These are phyloP conservation scores for Drosophila birchii DNA, from an alignment of 2,888 invertebrate species.

Conservation along the genomic window DNA sequence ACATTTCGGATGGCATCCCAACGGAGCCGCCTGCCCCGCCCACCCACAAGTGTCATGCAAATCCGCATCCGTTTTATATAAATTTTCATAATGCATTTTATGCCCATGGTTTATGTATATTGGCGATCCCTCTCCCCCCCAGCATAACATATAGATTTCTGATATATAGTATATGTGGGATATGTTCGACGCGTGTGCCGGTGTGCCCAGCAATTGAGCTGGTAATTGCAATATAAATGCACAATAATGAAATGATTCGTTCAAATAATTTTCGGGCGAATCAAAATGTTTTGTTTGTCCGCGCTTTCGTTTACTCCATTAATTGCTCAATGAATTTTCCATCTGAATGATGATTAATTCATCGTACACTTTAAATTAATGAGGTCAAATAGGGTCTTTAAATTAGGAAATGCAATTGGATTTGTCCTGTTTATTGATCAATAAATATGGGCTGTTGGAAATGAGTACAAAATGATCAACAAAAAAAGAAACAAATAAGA, in stretches of 20 bases:
- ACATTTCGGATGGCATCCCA: constrained; percentile 28
- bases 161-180: background rate
- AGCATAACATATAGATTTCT: constrained; percentile 37
- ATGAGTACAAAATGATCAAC: background rate
- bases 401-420: constrained; percentile 15
- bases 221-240: constrained; percentile 50
- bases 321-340: constrained; percentile 46
- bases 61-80: constrained; percentile 51
- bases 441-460: background rate
- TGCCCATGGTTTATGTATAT: constrained; percentile 56
- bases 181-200: background rate
- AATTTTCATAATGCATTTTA: constrained; percentile 65
- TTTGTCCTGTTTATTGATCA: constrained; percentile 4
- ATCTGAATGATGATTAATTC: constrained; percentile 26
- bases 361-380: constrained; percentile 26
- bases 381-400: constrained; percentile 14
- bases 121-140: constrained; percentile 12
- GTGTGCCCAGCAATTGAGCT: constrained; percentile 32
- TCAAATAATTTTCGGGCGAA: constrained; percentile 41
- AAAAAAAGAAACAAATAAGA: too few species aligned
- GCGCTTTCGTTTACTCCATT: constrained; percentile 29
- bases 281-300: constrained; percentile 43
- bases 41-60: constrained; percentile 50
- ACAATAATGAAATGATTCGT: constrained; percentile 46
- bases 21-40: background rate